Evolutionary conservation across 2,888 invertebrate species (phyloP), one percentile per base, ranked within the genome.

Genomic region (Epinotia brunnichana): DNA sequence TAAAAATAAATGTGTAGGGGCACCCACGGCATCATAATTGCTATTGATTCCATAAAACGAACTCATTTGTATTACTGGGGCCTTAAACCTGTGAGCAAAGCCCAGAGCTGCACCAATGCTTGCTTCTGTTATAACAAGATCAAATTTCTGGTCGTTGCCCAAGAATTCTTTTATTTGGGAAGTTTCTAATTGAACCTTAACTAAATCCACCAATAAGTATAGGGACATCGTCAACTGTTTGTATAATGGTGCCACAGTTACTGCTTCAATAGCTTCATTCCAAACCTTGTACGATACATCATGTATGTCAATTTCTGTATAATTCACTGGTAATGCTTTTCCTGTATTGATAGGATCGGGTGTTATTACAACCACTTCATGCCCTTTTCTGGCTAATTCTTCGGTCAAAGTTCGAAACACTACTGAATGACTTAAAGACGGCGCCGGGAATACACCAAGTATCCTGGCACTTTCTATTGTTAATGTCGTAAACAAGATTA

Each of bases 301-400:
- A 41, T 85, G 84, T 0, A 85, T 73, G 19, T 86, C 83, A 3
- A 87, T 83, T 78, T 86, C 85, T n/a, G 79, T 85, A 3, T 85
- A 51, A 64, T 87, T 86, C n/a, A 39, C 51, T 4, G 83, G 83
- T 0, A 77, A 24, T 35, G 77, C n/a, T 5, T 79, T 79, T 69
- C 80, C 79, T 5, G 77, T 70, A 39, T 75, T 82, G 1, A 74
- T 77, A 0, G 85, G 83, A 68, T 85, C 82, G 2, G 85, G 66
- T 1, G 85, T 85, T 0, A 85, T 70, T 0, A 83, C 76, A 0
- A 78, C 77, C 0, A 85, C 76, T 73, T 83, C 79, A 70, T 85
- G 85, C 0, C 85, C 83, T 35, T 83, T 76, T 67, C 68, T 82
- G 1, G 77, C 79, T 41, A 85, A 74, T 74, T 84, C 85, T 53